These are phyloP conservation scores for Bungarus multicinctus DNA, from an alignment of 2,113 vertebrate species.

Conservation along the genomic window DNA sequence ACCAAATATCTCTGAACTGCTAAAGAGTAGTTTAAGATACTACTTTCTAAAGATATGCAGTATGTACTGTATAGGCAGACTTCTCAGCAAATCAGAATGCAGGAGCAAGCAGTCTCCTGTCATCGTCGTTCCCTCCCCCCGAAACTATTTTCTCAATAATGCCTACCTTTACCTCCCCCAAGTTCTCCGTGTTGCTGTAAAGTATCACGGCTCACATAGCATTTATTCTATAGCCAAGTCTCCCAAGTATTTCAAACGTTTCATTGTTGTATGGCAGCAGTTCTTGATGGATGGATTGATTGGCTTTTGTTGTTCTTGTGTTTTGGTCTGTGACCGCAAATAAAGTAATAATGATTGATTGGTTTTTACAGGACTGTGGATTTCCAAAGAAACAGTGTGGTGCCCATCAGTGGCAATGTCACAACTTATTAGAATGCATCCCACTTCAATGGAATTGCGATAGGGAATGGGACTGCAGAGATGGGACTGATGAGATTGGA, in stretches of 20 bases:
- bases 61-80: not conserved
- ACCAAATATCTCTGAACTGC: not conserved
- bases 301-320: too few species aligned
- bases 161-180: not conserved
- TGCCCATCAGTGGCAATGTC: constrained; percentile 78
- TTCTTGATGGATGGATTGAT: not conserved
- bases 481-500: constrained; percentile 76
- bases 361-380: constrained; percentile 69
- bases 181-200: not conserved
- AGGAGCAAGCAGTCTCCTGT: not conserved
- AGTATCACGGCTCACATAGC: not conserved
- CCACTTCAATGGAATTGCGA: constrained; percentile 83
- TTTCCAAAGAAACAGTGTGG: constrained; percentile 55
- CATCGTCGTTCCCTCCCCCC: fast-evolving
- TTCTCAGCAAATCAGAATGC: not conserved
- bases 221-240: not conserved
- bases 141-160: not conserved
- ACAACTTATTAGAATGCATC: constrained; percentile 70
- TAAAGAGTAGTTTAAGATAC: not conserved
- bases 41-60: not conserved
- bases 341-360: too few species aligned
- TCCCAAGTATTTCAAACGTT: not conserved
- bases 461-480: constrained; percentile 75
- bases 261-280: not conserved
- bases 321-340: too few species aligned